Base-by-base conservation (phyloP, 1,140 invertebrate species). In the Hypothenemus hampei region DNA sequence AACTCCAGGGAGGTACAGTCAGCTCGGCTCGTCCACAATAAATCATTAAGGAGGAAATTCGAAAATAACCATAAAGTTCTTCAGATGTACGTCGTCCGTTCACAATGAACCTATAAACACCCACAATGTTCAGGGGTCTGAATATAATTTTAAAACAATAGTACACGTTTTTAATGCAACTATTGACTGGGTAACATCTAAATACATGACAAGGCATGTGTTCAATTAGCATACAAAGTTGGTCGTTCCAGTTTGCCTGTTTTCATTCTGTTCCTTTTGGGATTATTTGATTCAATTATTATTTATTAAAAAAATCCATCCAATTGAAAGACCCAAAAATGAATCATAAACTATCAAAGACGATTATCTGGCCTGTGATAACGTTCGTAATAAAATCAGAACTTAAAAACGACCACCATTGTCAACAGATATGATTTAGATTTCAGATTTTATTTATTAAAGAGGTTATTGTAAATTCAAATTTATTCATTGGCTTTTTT, bases 221-320 rank as follows among this genome's bases (percentile, higher is more conserved):
- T 69, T 61, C 47, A 69, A 69, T 69, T 69, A 69, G 65, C 67
- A 69, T 69, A 69, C 62, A 69, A 67, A 69, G 65, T 68, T 66
- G 24, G 26, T 40, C 16, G 36, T 50, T 48, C 29, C n/a, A 36
- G 10, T 21, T 48, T 45, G 36, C 7, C 16, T n/a, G n/a, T n/a
- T n/a, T n/a, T n/a, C n/a, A n/a, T n/a, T n/a, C n/a, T n/a, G n/a
- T n/a, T n/a, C n/a, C n/a, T n/a, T n/a, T n/a, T n/a, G n/a, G n/a
- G n/a, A n/a, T n/a, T n/a, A n/a, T n/a, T n/a, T n/a, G n/a, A n/a
- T n/a, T n/a, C n/a, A n/a, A n/a, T n/a, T n/a, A n/a, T n/a, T n/a
- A n/a, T n/a, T n/a, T n/a, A n/a, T n/a, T n/a, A n/a, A n/a, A n/a
- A n/a, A n/a, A n/a, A n/a, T n/a, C n/a, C n/a, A n/a, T n/a, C n/a